Base-by-base conservation (phyloP, 2,888 invertebrate species). In the Tipula vernalis region DNA sequence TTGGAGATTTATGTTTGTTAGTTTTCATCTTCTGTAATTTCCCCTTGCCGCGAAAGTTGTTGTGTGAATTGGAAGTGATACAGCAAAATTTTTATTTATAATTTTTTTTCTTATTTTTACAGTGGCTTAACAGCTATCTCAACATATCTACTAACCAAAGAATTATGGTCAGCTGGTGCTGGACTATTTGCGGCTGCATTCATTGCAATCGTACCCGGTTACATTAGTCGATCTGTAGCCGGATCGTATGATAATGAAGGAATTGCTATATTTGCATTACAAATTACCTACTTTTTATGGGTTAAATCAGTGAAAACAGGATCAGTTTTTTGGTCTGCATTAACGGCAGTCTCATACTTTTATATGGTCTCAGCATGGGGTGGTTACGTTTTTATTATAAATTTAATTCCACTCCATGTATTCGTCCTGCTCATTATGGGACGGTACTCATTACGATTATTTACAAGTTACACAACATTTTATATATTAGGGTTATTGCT, bases 291-390 rank as follows among this genome's bases (percentile, higher is more conserved):
- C 91, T 99, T 96, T 91, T 93, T 99, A 86, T 99, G 99, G 99
- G 96, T 99, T 86, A 98, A 98, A 91, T 96, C 99, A 87, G 96
- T 99, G 5, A 99, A 99, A 92, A 98, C 97, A 88, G 99, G 99
- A 39, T 98, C 99, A 4, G 95, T 99, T 47, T 99, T 97, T 91
- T 99, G 99, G 99, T 95, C 99, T 4, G 94, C 96, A 47, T 95
- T 98, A 90, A 96, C 99, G 87, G 97, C 99, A 6, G 91, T 99
- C 4, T 98, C 99, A 0, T 99, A 99, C 92, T 99, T 99, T 92
- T 99, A 99, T 92, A 99, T 99, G 99, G 99, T 99, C 2, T 99
- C 99, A 88, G 99, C 99, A 88, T 99, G 99, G 99, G 99, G 99
- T 89, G 99, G 99, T 88, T 99, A 99, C 91, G 99, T 99, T 71